phyloP scores from a whole-genome alignment of 1,140 invertebrate genomes.

The Vanessa atalanta region DNA sequence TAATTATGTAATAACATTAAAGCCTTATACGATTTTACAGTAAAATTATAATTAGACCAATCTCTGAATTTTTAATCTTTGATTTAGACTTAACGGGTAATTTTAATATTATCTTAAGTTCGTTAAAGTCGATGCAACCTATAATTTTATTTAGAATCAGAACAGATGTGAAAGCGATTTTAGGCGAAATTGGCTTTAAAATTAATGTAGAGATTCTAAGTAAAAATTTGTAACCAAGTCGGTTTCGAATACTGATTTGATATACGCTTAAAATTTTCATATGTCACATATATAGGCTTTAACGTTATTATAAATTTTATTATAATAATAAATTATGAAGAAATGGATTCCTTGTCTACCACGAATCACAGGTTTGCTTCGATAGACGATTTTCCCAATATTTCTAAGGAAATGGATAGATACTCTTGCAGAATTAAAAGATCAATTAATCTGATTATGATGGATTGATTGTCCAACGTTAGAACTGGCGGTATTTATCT shows the following conservation, averaged over 20 bases:
- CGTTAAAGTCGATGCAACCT: constrained; percentile 16
- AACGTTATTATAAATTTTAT: neutral
- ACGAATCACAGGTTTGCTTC: neutral
- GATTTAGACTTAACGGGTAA: constrained; percentile 31
- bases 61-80: neutral
- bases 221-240: too few relatives aligned
- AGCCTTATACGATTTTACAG: neutral
- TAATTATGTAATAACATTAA: constrained; percentile 7
- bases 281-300: neutral
- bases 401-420: too few relatives aligned
- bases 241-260: too few relatives aligned
- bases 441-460: too few relatives aligned
- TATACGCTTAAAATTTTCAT: too few relatives aligned
- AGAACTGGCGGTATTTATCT: too few relatives aligned
- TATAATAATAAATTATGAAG: neutral
- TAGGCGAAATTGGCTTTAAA: neutral
- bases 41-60: neutral
- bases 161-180: neutral
- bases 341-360: neutral
- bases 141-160: neutral
- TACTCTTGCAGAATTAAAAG: too few relatives aligned
- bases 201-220: neutral
- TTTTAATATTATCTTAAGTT: constrained; percentile 21
- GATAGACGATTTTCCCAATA: too few relatives aligned
- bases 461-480: too few relatives aligned